Evolutionary conservation across 2,888 invertebrate genomes (phyloP).

Genomic region (Cheilosia variabilis): DNA sequence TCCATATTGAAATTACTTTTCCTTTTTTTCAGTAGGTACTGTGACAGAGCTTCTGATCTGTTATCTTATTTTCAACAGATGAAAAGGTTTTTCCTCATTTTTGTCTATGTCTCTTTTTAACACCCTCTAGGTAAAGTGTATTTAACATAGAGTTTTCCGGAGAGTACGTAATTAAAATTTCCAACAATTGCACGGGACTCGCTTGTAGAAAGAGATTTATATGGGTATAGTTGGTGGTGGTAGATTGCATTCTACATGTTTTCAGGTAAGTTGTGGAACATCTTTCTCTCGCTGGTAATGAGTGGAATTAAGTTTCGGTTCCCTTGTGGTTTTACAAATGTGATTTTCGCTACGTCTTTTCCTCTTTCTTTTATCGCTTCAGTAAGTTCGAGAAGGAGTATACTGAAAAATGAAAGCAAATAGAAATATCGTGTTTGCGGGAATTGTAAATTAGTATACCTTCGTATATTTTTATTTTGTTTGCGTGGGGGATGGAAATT

Average conservation of each 20-base stretch:
- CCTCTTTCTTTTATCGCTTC: background rate
- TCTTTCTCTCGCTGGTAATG: constrained; percentile 36
- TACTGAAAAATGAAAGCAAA: background rate
- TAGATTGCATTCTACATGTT: constrained; percentile 26
- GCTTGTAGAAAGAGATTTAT: constrained; percentile 4
- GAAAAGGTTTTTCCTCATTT: constrained; percentile 12
- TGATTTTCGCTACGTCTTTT: background rate
- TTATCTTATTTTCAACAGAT: constrained; percentile 20
- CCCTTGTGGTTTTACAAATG: constrained; percentile 30
- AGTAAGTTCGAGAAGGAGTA: background rate
- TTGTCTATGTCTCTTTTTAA: constrained; percentile 6
- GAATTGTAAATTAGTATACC: background rate
- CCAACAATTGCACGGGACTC: constrained; percentile 27
- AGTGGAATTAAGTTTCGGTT: constrained; percentile 40
- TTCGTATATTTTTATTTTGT: too few species aligned
- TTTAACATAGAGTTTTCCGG: constrained; percentile 27
- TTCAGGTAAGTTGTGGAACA: constrained; percentile 43
- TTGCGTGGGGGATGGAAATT: too few species aligned
- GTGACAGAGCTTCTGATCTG: constrained; percentile 37
- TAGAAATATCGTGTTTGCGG: background rate
- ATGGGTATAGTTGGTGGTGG: background rate
- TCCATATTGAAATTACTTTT: constrained; percentile 13
- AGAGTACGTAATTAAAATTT: constrained; percentile 51
- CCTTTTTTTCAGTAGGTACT: background rate
- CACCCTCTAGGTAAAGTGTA: constrained; percentile 34